A percentile compares a stretch with the other conserved stretches of the same genome.
These are phyloP conservation scores for Chinchilla lanigera DNA, from an alignment of 2,113 vertebrate species.

Conservation along the genomic window DNA sequence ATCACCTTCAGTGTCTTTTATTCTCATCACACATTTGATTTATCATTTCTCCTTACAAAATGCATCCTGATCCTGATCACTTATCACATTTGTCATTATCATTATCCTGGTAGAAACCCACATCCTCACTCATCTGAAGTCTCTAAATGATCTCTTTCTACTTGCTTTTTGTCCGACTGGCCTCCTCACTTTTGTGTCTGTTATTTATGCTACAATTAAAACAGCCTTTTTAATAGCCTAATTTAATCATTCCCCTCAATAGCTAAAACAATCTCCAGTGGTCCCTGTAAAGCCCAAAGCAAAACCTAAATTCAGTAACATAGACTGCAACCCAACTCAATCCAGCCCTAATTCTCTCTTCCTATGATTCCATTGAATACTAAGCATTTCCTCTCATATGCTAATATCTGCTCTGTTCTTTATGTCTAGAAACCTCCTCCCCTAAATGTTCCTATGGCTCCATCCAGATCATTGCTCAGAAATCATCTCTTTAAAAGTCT, in stretches of 20 bases:
- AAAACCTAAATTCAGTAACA: background rate
- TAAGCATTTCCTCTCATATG: background rate
- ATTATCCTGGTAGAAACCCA: background rate
- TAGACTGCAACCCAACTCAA: background rate
- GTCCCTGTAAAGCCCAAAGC: background rate
- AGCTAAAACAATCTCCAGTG: background rate
- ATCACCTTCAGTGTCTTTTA: background rate
- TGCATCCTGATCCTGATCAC: background rate
- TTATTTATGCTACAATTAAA: constrained; percentile 15
- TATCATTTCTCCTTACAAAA: background rate
- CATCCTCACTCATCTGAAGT: background rate
- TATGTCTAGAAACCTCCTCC: background rate
- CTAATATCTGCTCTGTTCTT: background rate
- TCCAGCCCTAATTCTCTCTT: background rate
- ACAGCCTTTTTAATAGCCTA: background rate
- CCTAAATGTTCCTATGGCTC: background rate
- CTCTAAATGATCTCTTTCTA: background rate
- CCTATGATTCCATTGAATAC: background rate
- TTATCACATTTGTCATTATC: background rate
- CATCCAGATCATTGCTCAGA: background rate
- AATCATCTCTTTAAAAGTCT: background rate
- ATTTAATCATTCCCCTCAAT: background rate
- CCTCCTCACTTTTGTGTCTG: background rate
- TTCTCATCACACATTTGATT: background rate
- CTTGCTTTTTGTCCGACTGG: background rate